Evolutionary conservation across 2,797 vertebrate genomes (phyloP).

Genomic region (Chaetophractus vellerosus): DNA sequence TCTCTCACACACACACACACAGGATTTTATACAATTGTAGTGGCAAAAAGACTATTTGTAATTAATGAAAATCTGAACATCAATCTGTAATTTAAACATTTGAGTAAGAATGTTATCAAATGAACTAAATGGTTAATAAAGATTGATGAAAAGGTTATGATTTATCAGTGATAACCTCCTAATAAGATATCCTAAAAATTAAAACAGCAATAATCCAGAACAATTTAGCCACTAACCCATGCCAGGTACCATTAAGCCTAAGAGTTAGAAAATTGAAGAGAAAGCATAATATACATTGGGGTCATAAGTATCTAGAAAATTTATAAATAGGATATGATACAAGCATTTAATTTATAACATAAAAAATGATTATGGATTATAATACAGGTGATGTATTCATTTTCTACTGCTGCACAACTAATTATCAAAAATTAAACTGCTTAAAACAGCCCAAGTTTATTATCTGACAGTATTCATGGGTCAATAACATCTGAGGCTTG

Average conservation of each 20-base stretch:
- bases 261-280: neutral
- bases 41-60: neutral
- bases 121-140: conserved; percentile 7
- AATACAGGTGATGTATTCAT: neutral
- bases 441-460: neutral
- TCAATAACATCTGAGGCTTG: neutral
- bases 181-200: conserved; percentile 46
- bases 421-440: conserved; percentile 1
- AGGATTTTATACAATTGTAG: neutral
- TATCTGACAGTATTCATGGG: neutral
- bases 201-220: conserved; percentile 47
- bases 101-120: conserved; percentile 44
- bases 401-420: neutral
- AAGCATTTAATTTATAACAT: neutral
- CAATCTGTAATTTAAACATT: conserved; percentile 32
- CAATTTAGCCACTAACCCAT: neutral
- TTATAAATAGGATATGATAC: conserved; percentile 38
- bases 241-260: conserved; percentile 31
- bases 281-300: neutral
- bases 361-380: neutral
- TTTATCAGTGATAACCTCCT: neutral
- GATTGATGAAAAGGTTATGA: neutral
- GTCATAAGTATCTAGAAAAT: neutral
- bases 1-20: neutral
- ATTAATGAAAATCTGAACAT: conserved; percentile 23